These are phyloP conservation scores for Dromaius novaehollandiae DNA, from an alignment of 2,113 vertebrate species.

Conservation along the genomic window DNA sequence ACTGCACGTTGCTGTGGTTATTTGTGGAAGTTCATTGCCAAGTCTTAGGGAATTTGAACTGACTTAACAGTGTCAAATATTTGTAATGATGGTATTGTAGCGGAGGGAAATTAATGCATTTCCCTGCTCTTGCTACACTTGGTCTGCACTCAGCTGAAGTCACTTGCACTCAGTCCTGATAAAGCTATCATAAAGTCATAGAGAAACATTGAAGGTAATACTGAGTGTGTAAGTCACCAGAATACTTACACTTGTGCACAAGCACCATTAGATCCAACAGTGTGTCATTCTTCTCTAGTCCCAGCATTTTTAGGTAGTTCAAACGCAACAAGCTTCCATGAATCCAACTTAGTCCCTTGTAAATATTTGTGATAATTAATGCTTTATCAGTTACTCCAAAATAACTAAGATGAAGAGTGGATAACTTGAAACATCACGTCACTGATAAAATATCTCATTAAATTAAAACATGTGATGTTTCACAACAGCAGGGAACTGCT, in stretches of 20 bases:
- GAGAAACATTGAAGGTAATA: neutral
- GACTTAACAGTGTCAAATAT: neutral
- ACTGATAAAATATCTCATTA: constrained; percentile 19
- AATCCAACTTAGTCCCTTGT: neutral
- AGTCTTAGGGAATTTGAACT: neutral
- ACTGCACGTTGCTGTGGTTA: neutral
- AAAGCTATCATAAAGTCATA: neutral
- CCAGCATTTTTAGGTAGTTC: neutral
- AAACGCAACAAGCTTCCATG: neutral
- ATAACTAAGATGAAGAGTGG: neutral
- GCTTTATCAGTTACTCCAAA: neutral
- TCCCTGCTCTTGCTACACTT: neutral
- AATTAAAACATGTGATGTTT: neutral
- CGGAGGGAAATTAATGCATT: neutral
- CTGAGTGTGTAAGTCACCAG: neutral
- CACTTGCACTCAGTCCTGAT: neutral
- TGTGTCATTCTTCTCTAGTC: neutral
- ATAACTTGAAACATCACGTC: neutral
- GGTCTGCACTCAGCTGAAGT: neutral
- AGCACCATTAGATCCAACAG: neutral
- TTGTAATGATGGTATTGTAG: neutral
- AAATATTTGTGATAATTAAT: neutral
- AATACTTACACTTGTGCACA: neutral
- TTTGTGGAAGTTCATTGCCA: neutral
- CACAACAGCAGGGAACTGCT: neutral